Evolutionary conservation across 1,140 invertebrate genomes (phyloP), one percentile per base, ranked within the genome.

Genomic region (Drosophila azteca): DNA sequence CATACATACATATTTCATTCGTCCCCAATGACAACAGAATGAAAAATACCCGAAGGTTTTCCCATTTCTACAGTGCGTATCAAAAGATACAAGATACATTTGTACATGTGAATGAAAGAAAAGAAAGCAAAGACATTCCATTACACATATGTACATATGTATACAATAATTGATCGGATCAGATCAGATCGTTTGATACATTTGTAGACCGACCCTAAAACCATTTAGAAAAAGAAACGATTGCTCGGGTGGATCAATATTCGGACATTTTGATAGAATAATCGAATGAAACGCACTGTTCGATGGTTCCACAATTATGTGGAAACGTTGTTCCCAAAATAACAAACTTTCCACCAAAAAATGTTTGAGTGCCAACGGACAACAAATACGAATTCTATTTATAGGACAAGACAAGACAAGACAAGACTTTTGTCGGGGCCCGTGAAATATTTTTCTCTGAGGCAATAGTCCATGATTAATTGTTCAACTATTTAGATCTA

Each of bases 311-410:
- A 68, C 26, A 20, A 22, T 41, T 35, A n/a, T 69, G 50, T 57
- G 44, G 51, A 55, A 68, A 69, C 57, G 46, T 49, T 73, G 64
- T 35, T 43, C 61, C 58, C 49, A 72, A 64, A 52, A 60, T 52
- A 68, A 51, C 31, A 51, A 50, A 67, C 53, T 79, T 73, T 62
- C 24, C 43, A 17, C 13, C 51, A 51, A 26, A 51, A 26, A 63
- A 55, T 62, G 46, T 31, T 50, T 15, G 26, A 53, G 54, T 49
- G 50, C 29, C 44, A 76, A 54, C 64, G 29, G 53, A 63, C 22
- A 35, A 24, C 22, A 35, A 24, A 15, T n/a, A 49, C 78, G 53
- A 31, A 8, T 48, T 69, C 45, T 81, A 81, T 78, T 82, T 82
- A 61, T 82, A 73, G 55, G 24, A 15, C 39, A 20, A 60, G 29